Evolutionary conservation across 1,140 invertebrate genomes (phyloP).

Genomic region (Archivesica marissinica): DNA sequence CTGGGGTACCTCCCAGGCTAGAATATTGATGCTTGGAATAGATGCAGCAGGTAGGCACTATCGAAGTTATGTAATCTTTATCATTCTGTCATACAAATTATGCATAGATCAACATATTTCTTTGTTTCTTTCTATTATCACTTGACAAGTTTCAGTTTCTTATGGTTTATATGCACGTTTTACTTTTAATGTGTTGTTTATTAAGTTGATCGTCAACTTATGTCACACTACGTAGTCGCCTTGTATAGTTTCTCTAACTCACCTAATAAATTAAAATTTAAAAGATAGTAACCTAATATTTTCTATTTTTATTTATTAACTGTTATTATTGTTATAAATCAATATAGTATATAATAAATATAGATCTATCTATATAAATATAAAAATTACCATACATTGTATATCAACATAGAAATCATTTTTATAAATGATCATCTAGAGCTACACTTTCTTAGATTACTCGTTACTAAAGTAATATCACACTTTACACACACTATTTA

Average conservation of each 20-base stretch:
- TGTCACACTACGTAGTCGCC: neutral
- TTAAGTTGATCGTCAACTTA: neutral
- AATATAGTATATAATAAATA: neutral
- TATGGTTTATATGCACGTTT: neutral
- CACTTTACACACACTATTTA: neutral
- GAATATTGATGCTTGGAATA: constrained; percentile 81
- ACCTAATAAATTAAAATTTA: too few species aligned
- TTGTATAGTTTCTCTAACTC: too few species aligned
- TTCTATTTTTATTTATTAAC: too few species aligned
- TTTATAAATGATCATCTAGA: neutral
- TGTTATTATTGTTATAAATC: neutral
- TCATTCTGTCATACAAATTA: neutral
- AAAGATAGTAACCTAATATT: too few species aligned
- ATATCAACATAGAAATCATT: neutral
- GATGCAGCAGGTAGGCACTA: constrained; percentile 79
- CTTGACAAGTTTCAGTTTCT: neutral
- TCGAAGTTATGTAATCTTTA: neutral
- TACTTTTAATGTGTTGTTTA: neutral
- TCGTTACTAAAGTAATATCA: neutral
- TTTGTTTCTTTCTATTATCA: neutral
- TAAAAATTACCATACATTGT: neutral
- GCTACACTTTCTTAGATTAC: neutral
- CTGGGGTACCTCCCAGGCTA: constrained; percentile 63
- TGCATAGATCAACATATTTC: too few species aligned
- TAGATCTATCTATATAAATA: neutral